These are phyloP conservation scores for Mustelus asterias DNA, from an alignment of 2,113 vertebrate species.

Conservation along the genomic window DNA sequence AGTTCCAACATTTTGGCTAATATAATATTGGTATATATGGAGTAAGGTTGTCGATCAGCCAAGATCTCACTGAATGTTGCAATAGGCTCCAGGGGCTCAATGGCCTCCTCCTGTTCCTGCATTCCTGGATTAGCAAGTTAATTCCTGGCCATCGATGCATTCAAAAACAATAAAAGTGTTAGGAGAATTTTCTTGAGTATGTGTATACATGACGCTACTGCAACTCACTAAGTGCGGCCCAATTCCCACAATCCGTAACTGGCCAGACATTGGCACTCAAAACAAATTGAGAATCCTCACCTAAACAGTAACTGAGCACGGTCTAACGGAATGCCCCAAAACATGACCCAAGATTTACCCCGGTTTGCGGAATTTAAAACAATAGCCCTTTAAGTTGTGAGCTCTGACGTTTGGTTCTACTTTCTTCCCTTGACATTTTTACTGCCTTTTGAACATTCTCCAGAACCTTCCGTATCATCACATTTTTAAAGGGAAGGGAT, in stretches of 20 bases:
- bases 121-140: background rate
- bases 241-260: background rate
- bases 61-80: background rate
- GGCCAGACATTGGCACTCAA: background rate
- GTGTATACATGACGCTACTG: background rate
- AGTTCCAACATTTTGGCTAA: background rate
- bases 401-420: background rate
- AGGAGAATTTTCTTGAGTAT: background rate
- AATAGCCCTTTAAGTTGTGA: slow-evolving; percentile 1
- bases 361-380: background rate
- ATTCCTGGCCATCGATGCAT: background rate
- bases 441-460: slow-evolving; percentile 21
- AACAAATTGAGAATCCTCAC: background rate
- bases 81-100: background rate
- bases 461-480: slow-evolving; percentile 6
- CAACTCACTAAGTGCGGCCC: background rate
- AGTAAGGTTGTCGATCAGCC: background rate
- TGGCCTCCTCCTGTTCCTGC: background rate
- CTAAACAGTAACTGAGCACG: background rate
- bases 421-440: slow-evolving; percentile 27
- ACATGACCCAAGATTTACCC: background rate
- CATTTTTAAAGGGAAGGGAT: background rate
- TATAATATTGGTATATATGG: background rate
- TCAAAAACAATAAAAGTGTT: background rate
- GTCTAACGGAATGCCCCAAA: background rate